Evolutionary conservation across 2,797 vertebrate species (phyloP), one percentile per base, ranked within the genome.

Genomic region (Centroberyx gerrardi): DNA sequence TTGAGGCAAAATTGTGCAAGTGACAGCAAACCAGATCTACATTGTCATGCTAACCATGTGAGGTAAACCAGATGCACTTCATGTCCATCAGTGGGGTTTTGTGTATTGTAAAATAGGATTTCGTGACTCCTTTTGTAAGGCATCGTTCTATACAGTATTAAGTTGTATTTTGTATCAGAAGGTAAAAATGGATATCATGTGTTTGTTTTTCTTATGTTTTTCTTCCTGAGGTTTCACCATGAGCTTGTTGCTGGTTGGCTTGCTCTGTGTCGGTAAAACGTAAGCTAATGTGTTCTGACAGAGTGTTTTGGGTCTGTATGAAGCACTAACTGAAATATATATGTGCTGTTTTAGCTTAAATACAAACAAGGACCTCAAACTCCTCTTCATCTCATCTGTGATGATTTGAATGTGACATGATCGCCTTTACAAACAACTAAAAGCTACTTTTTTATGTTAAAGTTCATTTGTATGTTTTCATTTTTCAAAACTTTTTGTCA

Each of bases 221-320:
- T 85, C 79, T 87, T 61, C 75, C 65, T 80, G 60, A 67, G 67
- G 81, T 90, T 80, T 78, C 40, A 74, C 67, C 7, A 60, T 92
- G 95, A 96, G 96, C 96, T 95, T 89, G 96, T 97, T 96, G 96
- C 96, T 97, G 96, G 96, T 92, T 95, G 92, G 95, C 96, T 95
- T 95, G 96, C 96, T 97, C 95, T 78, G 83, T 91, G 86, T 88
- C 69, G 28, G 51, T 71, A 49, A 29, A 63, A 56, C 54, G 72
- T 90, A 89, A 90, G 88, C 84, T 87, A 79, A 68, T 91, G 76
- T 88, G 49, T 82, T 82, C 59, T 89, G 66, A 83, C 0, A 69
- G 17, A 38, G 61, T 83, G 69, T 87, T 83, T 62, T 13, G 52
- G 27, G 61, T 85, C 40, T 84, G 68, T 84, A 40, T 85, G 79